These are phyloP conservation scores for Orgyia antiqua DNA, from an alignment of 2,888 invertebrate genomes.

Conservation along the genomic window DNA sequence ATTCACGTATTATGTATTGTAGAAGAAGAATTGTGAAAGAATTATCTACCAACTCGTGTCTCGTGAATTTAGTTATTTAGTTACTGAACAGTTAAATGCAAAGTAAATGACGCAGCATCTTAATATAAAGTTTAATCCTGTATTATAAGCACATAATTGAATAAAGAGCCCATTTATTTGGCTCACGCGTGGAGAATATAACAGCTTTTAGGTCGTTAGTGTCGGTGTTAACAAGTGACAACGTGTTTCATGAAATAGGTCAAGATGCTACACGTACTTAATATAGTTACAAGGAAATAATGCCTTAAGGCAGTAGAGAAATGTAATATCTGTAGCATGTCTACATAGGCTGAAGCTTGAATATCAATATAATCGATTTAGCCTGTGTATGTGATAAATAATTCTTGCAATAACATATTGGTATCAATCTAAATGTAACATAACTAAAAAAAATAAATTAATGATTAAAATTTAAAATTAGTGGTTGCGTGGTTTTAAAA, in stretches of 20 bases:
- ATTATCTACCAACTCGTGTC: too few species aligned
- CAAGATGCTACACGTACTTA: constrained; percentile 53
- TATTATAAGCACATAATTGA: constrained; percentile 21
- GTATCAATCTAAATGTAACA: too few species aligned
- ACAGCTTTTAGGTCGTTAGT: constrained; percentile 47
- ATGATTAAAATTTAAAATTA: too few species aligned
- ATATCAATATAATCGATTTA: constrained; percentile 30
- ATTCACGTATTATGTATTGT: too few species aligned
- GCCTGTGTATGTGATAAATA: too few species aligned
- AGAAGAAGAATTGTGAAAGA: too few species aligned
- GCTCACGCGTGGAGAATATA: constrained; percentile 32
- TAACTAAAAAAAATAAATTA: too few species aligned
- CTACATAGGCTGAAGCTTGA: constrained; percentile 32
- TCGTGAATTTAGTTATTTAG: too few species aligned
- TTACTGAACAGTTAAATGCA: too few species aligned
- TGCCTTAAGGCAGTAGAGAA: constrained; percentile 45
- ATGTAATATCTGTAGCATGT: constrained; percentile 26
- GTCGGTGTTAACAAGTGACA: constrained; percentile 46
- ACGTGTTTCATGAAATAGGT: constrained; percentile 53
- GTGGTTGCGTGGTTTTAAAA: too few species aligned
- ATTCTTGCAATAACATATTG: too few species aligned
- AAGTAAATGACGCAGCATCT: constrained; percentile 9
- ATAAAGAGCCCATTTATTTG: constrained; percentile 36
- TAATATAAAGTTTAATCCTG: constrained; percentile 14
- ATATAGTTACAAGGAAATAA: constrained; percentile 50